Percentiles rank a stretch among this genome's conserved stretches.
Conservation (phyloP, 2,888 invertebrate species). For the Auanema freiburgensis region DNA sequence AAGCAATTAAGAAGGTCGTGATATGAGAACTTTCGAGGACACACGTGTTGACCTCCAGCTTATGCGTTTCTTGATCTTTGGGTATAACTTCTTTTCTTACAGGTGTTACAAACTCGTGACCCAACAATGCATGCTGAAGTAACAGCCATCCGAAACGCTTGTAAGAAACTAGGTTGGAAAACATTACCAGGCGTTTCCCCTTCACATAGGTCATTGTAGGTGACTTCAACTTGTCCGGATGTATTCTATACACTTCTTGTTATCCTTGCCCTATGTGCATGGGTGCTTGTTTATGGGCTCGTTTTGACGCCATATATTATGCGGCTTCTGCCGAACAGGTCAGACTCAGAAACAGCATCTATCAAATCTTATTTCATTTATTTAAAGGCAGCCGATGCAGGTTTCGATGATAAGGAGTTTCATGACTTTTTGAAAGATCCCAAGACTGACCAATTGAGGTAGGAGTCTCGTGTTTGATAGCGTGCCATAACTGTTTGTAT, state of each 20-base stretch:
- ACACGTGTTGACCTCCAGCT: background rate
- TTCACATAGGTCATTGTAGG: slow-evolving; percentile 20
- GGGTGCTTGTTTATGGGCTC: slow-evolving; percentile 60
- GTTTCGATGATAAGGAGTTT: slow-evolving; percentile 57
- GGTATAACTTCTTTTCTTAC: background rate
- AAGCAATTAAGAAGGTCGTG: background rate
- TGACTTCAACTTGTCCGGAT: slow-evolving; percentile 45
- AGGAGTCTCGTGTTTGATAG: background rate
- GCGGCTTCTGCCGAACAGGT: slow-evolving; percentile 58
- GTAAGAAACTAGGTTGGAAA: slow-evolving; percentile 35
- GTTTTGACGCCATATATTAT: slow-evolving; percentile 55
- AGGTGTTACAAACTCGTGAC: slow-evolving; percentile 51
- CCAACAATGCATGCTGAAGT: slow-evolving; percentile 62
- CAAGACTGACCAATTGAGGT: slow-evolving; percentile 33
- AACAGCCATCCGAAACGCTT: slow-evolving; percentile 56
- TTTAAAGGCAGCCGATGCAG: slow-evolving; percentile 50
- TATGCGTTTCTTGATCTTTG: background rate
- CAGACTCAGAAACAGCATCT: background rate
- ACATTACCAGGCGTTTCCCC: background rate
- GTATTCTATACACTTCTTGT: slow-evolving; percentile 58
- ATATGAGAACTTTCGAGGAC: slow-evolving; percentile 2
- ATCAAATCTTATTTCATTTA: background rate
- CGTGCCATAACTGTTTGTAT: too few relatives aligned
- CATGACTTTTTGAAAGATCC: slow-evolving; percentile 59
- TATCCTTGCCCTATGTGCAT: slow-evolving; percentile 62